Percentiles rank a stretch among this genome's conserved stretches.
Evolutionary conservation across 2,797 vertebrate species (phyloP).

Genomic region (Micropoecilia bifurca): DNA sequence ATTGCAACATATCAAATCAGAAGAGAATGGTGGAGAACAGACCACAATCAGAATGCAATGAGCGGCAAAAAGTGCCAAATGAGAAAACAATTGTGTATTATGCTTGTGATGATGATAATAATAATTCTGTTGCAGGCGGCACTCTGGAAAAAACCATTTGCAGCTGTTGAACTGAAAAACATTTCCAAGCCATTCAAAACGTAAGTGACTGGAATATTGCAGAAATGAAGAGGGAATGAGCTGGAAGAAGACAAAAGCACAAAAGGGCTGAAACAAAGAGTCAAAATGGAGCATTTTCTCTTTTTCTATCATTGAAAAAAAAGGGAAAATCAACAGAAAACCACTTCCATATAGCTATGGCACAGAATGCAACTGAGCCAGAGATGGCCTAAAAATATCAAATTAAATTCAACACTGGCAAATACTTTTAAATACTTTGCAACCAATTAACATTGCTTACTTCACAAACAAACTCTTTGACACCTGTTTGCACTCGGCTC

Average conservation of each 20-base stretch:
- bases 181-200: slow-evolving; percentile 46
- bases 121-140: slow-evolving; percentile 53
- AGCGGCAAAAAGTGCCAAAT: slow-evolving; percentile 37
- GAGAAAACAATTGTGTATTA: slow-evolving; percentile 52
- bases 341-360: background rate
- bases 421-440: slow-evolving; percentile 1
- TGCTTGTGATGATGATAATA: slow-evolving; percentile 48
- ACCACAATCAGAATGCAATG: slow-evolving; percentile 34
- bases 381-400: background rate
- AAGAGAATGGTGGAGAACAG: background rate
- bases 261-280: background rate
- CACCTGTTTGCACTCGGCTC: slow-evolving; percentile 1
- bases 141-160: slow-evolving; percentile 73
- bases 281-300: background rate
- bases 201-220: slow-evolving; percentile 37
- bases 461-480: slow-evolving; percentile 7
- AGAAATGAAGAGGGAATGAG: slow-evolving; percentile 3
- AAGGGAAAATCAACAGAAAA: background rate
- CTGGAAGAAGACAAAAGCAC: background rate
- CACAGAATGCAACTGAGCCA: background rate
- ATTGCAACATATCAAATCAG: slow-evolving; percentile 24
- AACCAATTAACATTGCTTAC: slow-evolving; percentile 3
- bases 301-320: background rate
- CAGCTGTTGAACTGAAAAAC: slow-evolving; percentile 56
- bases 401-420: background rate